Conservation (phyloP, 2,797 vertebrate species). For the Hipposideros larvatus region DNA sequence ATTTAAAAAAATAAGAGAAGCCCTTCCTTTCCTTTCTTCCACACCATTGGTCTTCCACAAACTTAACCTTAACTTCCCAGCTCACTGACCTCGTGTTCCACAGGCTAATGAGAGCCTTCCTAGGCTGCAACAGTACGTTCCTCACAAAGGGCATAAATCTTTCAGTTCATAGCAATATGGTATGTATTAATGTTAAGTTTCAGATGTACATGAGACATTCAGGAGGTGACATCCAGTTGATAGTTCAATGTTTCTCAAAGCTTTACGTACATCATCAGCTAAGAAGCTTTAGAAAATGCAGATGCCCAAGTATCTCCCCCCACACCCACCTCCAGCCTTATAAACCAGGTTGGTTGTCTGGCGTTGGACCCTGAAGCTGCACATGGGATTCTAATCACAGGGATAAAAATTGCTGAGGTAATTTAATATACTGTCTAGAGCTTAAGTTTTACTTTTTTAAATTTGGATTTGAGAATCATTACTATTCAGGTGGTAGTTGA, state of each 20-base stretch:
- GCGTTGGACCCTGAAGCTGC: neutral
- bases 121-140: neutral
- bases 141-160: neutral
- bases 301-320: too few relatives aligned
- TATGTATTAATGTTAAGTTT: neutral
- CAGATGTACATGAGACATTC: too few relatives aligned
- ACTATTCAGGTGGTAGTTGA: neutral
- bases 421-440: neutral
- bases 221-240: neutral
- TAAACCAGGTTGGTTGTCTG: neutral
- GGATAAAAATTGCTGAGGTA: neutral
- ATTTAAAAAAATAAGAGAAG: neutral
- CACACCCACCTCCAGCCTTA: neutral
- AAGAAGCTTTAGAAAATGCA: neutral
- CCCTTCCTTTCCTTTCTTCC: neutral
- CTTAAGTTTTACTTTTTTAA: neutral
- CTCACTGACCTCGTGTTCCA: neutral
- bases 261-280: neutral
- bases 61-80: neutral
- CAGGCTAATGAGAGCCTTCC: neutral
- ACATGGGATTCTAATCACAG: neutral
- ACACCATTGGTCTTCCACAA: neutral
- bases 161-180: neutral
- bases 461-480: neutral
- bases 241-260: neutral